Conservation (phyloP, 1,140 invertebrate species). For the Goniozus legneri region DNA sequence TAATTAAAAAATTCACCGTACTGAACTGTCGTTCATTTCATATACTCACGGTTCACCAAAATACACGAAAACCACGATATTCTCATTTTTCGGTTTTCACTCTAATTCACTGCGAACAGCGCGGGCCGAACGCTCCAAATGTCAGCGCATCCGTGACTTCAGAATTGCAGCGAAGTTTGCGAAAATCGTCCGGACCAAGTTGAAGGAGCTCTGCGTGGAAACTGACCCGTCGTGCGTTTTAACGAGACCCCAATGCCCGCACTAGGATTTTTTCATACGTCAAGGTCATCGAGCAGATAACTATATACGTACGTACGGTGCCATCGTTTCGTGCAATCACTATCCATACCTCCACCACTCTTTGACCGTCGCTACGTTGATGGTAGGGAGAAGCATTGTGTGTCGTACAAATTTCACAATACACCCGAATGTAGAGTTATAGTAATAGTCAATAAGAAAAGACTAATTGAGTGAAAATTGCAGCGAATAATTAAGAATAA, state of each 20-base stretch:
- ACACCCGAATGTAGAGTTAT: too few relatives aligned
- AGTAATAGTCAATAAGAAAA: too few relatives aligned
- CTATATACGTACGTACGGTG: slow-evolving; percentile 25
- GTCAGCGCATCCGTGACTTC: too few relatives aligned
- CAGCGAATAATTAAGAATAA: too few relatives aligned
- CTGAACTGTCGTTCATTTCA: too few relatives aligned
- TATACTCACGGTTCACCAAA: slow-evolving; percentile 22
- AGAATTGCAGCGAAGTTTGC: too few relatives aligned
- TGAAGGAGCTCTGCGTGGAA: slow-evolving; percentile 11
- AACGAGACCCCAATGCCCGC: slow-evolving; percentile 16
- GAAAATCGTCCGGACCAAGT: not conserved
- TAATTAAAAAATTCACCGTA: too few relatives aligned
- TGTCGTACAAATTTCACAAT: too few relatives aligned
- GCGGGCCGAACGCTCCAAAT: too few relatives aligned
- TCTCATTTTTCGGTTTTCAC: slow-evolving; percentile 16
- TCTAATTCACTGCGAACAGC: too few relatives aligned
- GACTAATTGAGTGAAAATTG: too few relatives aligned
- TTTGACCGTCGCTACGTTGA: slow-evolving; percentile 1
- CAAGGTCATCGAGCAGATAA: slow-evolving; percentile 43
- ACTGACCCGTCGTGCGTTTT: slow-evolving; percentile 27
- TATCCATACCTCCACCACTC: slow-evolving; percentile 2
- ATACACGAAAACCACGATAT: slow-evolving; percentile 15
- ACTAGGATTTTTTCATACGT: slow-evolving; percentile 31
- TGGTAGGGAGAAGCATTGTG: too few relatives aligned
- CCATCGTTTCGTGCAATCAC: slow-evolving; percentile 23